Evolutionary conservation across 2,797 vertebrate genomes (phyloP).

Genomic region (Ctenopoma multispine): DNA sequence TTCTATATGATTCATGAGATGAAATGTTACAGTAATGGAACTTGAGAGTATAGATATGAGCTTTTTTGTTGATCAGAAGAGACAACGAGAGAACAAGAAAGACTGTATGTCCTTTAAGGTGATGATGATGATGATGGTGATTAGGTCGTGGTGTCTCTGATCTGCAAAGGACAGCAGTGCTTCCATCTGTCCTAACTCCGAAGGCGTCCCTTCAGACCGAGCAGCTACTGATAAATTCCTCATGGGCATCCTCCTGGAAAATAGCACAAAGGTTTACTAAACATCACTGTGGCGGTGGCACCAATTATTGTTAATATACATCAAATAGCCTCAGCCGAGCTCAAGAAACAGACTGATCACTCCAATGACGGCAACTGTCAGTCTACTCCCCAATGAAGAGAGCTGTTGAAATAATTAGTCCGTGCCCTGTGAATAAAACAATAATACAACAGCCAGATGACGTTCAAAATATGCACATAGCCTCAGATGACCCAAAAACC

Average conservation of each 20-base stretch:
- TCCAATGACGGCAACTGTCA: conserved; percentile 88
- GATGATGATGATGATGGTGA: conserved; percentile 87
- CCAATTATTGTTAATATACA: conserved; percentile 90
- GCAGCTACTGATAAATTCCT: conserved; percentile 93
- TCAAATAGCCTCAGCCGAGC: conserved; percentile 74
- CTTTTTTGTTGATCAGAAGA: conserved; percentile 73
- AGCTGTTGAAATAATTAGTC: conserved; percentile 87
- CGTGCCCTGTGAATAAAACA: conserved; percentile 81
- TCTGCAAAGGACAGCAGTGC: conserved; percentile 87
- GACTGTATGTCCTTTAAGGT: conserved; percentile 64
- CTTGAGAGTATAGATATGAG: conserved; percentile 36
- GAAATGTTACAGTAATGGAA: conserved; percentile 44
- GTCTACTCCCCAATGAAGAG: conserved; percentile 78
- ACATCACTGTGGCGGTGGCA: conserved; percentile 84
- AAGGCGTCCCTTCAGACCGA: conserved; percentile 87
- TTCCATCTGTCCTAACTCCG: conserved; percentile 88
- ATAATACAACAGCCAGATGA: conserved; percentile 81
- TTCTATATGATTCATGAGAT: conserved; percentile 21
- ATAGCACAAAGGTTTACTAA: conserved; percentile 87
- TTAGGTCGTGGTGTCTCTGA: conserved; percentile 87
- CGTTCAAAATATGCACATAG: conserved; percentile 81
- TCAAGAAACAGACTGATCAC: conserved; percentile 85
- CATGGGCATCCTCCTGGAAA: conserved; percentile 93
- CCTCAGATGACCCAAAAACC: conserved; percentile 81
- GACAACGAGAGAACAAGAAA: conserved; percentile 73